Evolutionary conservation across 2,888 invertebrate species (phyloP), one percentile per base, ranked within the genome.

Genomic region (Carabus problematicus): DNA sequence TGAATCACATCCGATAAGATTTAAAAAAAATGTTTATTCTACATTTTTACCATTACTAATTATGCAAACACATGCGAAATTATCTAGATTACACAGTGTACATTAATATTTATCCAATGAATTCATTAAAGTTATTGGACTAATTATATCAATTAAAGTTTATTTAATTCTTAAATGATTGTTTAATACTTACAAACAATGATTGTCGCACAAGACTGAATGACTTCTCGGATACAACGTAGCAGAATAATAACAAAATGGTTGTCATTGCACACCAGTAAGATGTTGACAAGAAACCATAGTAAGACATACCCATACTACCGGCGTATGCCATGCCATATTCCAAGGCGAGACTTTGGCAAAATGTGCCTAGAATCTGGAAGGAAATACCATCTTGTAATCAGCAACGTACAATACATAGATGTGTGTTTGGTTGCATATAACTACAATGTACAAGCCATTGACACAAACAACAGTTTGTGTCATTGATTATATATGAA

Each of bases 261-360:
- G 92, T 91, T 42, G 92, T 94, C 74, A 93, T 87, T 59, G 93
- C 86, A 74, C 93, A 93, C 70, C 92, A 91, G 0, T 92, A 91
- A 0, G 90, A 90, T 0, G 93, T 91, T 8, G 93, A 92, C 70
- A 94, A 82, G 77, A 94, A 92, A 45, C 93, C 89, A 73, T 91
- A 90, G 80, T 92, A 91, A 1, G 94, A 91, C 1, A 90, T 87
- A 7, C 94, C 94, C 79, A 94, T 89, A 12, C 86, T 86, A 71
- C 87, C 84, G 0, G 92, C 89, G 75, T 91, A 90, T 1, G 88
- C 85, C 68, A 91, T 82, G 0, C 95, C 94, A 76, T 91, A 94
- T 76, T 91, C 90, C 62, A 94, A 86, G 8, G 94, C 83, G 68
- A 95, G 82, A 64, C 91, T 91, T 80, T 94, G 93, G 75, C 94